These are phyloP conservation scores for Pluvianellus socialis DNA, from an alignment of 2,113 vertebrate species.

Conservation along the genomic window DNA sequence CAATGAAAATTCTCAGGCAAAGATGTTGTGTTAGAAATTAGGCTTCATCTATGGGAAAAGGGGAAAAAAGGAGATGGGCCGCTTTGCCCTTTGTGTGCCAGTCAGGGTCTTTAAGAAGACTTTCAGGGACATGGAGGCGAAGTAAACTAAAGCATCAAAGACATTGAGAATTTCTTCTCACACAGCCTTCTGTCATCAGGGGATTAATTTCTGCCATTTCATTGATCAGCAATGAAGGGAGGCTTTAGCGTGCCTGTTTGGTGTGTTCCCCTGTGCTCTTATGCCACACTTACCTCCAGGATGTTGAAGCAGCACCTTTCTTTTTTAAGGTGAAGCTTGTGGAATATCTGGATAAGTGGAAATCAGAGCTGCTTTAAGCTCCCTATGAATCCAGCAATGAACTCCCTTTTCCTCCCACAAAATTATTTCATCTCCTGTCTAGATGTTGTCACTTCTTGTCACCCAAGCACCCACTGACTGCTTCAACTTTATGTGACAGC, in stretches of 20 bases:
- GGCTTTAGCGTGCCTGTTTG: fast-evolving
- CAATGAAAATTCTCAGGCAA: background rate
- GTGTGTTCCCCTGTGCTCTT: background rate
- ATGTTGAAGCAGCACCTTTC: background rate
- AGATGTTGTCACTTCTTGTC: background rate
- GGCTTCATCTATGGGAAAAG: background rate
- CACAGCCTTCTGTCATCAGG: background rate
- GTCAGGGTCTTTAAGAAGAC: background rate
- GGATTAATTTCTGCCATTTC: background rate
- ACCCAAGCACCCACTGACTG: background rate
- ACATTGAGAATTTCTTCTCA: background rate
- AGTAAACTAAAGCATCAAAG: background rate
- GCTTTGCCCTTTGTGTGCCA: background rate
- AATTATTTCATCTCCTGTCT: background rate
- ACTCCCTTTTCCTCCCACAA: background rate
- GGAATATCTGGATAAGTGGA: background rate
- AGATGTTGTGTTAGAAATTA: background rate
- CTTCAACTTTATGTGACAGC: background rate
- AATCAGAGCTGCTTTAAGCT: background rate
- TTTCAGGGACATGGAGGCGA: background rate
- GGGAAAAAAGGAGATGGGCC: background rate
- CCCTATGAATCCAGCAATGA: background rate
- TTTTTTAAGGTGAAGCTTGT: background rate
- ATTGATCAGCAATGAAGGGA: background rate
- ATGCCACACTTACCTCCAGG: background rate